Conservation (phyloP, 2,888 invertebrate species). For the Nebria brevicollis region DNA sequence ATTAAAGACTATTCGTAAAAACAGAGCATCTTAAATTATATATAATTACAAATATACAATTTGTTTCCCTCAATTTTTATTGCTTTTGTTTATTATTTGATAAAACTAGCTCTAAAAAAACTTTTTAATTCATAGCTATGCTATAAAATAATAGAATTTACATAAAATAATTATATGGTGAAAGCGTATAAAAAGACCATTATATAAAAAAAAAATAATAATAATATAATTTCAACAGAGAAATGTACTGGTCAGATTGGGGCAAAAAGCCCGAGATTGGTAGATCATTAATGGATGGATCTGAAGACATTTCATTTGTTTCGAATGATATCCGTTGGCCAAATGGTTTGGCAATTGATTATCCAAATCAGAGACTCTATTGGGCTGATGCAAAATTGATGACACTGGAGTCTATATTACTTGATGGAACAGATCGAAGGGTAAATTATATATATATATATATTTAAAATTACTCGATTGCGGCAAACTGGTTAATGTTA, state of each 20-base stretch:
- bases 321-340: conserved; percentile 78
- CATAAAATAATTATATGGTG: too few relatives aligned
- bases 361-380: conserved; percentile 81
- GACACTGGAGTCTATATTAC: conserved; percentile 71
- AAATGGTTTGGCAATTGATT: conserved; percentile 86
- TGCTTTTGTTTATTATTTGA: too few relatives aligned
- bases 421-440: conserved; percentile 75
- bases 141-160: too few relatives aligned
- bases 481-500: too few relatives aligned
- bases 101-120: too few relatives aligned
- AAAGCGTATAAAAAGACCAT: too few relatives aligned
- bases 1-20: too few relatives aligned
- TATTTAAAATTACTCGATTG: neutral
- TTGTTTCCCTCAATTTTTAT: too few relatives aligned
- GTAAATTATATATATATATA: conserved; percentile 58
- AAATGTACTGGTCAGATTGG: conserved; percentile 95
- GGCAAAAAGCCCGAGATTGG: conserved; percentile 79
- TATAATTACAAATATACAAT: too few relatives aligned
- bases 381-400: conserved; percentile 85
- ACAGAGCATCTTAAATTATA: too few relatives aligned
- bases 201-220: neutral
- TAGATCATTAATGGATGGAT: conserved; percentile 87
- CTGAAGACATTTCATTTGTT: conserved; percentile 70
- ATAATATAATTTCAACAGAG: conserved; percentile 61
- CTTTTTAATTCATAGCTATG: too few relatives aligned